phyloP scores from a whole-genome alignment of 2,113 vertebrate species.

The Marcusenius ussheri region DNA sequence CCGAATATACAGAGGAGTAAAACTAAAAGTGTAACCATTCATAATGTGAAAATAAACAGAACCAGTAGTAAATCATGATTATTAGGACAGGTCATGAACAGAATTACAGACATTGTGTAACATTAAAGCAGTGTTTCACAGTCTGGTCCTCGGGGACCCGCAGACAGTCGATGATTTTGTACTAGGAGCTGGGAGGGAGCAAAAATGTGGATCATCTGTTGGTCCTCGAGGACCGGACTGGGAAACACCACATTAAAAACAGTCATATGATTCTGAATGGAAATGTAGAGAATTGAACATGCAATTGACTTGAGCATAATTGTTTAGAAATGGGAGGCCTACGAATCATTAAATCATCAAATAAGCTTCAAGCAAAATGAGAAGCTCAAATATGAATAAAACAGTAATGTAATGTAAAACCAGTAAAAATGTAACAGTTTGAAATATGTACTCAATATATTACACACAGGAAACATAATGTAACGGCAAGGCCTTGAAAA shows the following conservation, averaged over 20 bases:
- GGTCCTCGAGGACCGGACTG: neutral
- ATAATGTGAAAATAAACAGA: neutral
- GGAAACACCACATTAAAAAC: neutral
- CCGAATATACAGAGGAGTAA: neutral
- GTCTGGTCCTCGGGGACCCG: neutral
- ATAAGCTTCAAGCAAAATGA: neutral
- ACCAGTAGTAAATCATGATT: neutral
- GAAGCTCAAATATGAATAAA: neutral
- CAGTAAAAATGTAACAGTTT: constrained; percentile 11
- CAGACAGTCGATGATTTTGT: neutral
- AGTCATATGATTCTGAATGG: neutral
- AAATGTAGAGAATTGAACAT: neutral
- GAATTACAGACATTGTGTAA: neutral
- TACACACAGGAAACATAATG: neutral
- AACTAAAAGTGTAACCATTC: neutral
- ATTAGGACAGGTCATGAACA: neutral
- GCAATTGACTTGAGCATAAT: neutral
- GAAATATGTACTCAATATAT: neutral
- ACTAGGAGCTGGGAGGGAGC: neutral
- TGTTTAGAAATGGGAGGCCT: constrained; percentile 9
- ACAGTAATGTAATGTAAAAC: neutral
- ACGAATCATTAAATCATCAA: constrained; percentile 9
- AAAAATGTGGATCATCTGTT: neutral
- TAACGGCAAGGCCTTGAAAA: neutral
- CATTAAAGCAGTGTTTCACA: neutral